phyloP scores from a whole-genome alignment of 2,797 vertebrate species.

The Pantherophis alleghaniensis region DNA sequence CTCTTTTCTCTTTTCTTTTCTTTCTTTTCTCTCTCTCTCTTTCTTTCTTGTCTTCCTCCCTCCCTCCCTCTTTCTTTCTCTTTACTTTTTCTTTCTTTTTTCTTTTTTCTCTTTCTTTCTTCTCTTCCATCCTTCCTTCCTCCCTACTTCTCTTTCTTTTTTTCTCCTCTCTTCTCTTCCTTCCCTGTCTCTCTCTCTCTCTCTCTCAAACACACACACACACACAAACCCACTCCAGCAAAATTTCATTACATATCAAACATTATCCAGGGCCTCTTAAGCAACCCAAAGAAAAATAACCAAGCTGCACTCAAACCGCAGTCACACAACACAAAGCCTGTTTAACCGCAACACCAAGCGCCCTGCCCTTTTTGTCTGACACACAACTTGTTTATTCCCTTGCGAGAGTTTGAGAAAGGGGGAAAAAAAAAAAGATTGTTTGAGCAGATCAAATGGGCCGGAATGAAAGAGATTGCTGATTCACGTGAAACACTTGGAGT shows the following conservation, averaged over 20 bases:
- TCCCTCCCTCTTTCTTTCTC: too few relatives aligned
- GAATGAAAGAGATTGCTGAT: neutral
- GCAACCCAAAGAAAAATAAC: neutral
- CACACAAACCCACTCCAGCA: neutral
- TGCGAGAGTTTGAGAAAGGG: neutral
- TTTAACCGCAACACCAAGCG: neutral
- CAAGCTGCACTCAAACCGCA: neutral
- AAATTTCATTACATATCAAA: neutral
- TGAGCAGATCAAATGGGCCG: neutral
- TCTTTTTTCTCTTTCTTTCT: too few relatives aligned
- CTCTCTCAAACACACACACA: too few relatives aligned
- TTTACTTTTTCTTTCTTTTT: too few relatives aligned
- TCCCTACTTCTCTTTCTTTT: too few relatives aligned
- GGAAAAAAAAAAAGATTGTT: neutral
- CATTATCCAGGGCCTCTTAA: neutral
- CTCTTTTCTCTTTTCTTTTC: too few relatives aligned
- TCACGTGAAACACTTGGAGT: neutral
- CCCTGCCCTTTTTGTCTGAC: neutral
- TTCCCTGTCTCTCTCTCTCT: too few relatives aligned
- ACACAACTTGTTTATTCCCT: neutral
- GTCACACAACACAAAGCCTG: neutral
- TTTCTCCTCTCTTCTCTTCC: too few relatives aligned
- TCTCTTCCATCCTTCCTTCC: too few relatives aligned
- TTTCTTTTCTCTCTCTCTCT: too few relatives aligned
- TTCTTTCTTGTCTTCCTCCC: too few relatives aligned